Percentiles rank a stretch among this genome's conserved stretches.
These are phyloP conservation scores for Drosophila setosimentum DNA, from an alignment of 2,888 invertebrate genomes.

Conservation along the genomic window DNA sequence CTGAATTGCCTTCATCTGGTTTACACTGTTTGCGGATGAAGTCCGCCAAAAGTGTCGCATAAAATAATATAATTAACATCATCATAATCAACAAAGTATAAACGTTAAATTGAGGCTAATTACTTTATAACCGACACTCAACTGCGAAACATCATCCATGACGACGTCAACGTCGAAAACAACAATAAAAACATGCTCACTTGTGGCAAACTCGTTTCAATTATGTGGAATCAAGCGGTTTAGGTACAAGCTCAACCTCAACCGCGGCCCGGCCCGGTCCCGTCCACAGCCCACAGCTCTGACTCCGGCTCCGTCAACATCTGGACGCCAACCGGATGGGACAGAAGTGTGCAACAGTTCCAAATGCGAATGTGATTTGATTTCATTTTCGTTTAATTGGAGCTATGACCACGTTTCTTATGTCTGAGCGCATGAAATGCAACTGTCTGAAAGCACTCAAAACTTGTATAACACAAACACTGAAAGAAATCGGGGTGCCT, in stretches of 20 bases:
- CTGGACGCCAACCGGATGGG: conserved; percentile 63
- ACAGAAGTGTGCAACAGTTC: conserved; percentile 62
- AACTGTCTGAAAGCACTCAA: conserved; percentile 30
- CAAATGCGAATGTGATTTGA: conserved; percentile 64
- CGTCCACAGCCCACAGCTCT: conserved; percentile 10
- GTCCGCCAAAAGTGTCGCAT: conserved; percentile 72
- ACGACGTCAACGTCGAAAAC: conserved; percentile 43
- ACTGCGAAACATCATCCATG: conserved; percentile 70
- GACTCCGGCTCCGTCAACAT: conserved; percentile 2
- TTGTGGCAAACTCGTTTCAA: conserved; percentile 80
- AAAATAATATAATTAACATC: conserved; percentile 80
- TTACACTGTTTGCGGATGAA: conserved; percentile 56
- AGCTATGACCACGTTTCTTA: conserved; percentile 68
- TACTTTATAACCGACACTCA: conserved; percentile 80
- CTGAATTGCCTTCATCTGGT: conserved; percentile 48
- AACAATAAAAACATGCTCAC: conserved; percentile 63
- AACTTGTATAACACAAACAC: conserved; percentile 16
- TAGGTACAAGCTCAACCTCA: conserved; percentile 36
- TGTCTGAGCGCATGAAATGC: conserved; percentile 52
- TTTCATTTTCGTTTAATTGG: conserved; percentile 71
- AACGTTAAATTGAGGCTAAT: conserved; percentile 81
- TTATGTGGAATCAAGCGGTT: conserved; percentile 64
- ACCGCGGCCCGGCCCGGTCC: conserved; percentile 2
- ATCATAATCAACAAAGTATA: conserved; percentile 81
- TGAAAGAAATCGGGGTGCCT: conserved; percentile 25